Evolutionary conservation across 2,113 vertebrate genomes (phyloP).

Genomic region (Hyla sarda): DNA sequence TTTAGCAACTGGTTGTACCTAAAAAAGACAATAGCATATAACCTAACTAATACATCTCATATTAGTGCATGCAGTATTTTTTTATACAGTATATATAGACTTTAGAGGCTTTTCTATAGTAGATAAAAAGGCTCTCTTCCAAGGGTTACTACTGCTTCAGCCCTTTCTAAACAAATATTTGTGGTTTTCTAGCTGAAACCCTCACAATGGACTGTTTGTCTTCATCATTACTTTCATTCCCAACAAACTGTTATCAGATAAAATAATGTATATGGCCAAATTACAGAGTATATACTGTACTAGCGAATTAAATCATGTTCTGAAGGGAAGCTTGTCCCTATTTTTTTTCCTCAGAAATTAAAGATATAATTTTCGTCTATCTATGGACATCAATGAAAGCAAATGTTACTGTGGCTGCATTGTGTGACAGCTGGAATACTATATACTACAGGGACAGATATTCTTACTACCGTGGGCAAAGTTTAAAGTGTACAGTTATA

Average conservation of each 20-base stretch:
- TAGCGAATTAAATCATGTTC: neutral
- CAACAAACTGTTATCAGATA: conserved; percentile 30
- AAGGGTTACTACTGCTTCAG: neutral
- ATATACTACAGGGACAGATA: neutral
- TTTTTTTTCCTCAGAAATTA: neutral
- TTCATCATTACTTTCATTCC: neutral
- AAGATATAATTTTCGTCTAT: neutral
- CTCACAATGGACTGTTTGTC: conserved; percentile 21
- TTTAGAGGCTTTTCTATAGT: neutral
- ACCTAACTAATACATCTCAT: too few relatives aligned
- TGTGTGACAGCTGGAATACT: neutral
- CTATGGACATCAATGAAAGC: neutral
- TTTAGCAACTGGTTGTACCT: conserved; percentile 95
- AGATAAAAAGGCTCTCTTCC: neutral
- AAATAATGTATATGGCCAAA: conserved; percentile 30
- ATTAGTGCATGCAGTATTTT: neutral
- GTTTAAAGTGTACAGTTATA: neutral
- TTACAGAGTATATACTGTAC: neutral
- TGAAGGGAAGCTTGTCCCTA: neutral
- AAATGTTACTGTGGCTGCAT: neutral
- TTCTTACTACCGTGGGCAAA: too few relatives aligned
- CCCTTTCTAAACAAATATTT: neutral
- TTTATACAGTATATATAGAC: neutral
- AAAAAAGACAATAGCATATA: conserved; percentile 12
- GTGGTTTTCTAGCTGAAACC: neutral